Evolutionary conservation across 1,140 invertebrate genomes (phyloP), one percentile per base, ranked within the genome.

Genomic region (Trichoplusia ni): DNA sequence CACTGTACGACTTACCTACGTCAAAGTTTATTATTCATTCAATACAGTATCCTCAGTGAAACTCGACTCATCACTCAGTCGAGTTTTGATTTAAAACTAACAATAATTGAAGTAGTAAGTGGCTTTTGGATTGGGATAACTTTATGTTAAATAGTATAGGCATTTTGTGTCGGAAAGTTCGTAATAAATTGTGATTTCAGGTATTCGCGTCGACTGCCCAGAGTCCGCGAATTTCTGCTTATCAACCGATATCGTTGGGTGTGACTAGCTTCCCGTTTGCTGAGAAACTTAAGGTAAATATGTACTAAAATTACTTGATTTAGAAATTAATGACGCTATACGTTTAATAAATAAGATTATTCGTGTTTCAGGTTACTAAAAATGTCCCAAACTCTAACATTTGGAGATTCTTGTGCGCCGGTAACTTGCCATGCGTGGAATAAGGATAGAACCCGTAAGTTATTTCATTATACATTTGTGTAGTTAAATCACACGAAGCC

Each of bases 381-480:
- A 71, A 98, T 97, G 96, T 93, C 95, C 79, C 96, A 98, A 91
- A 94, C 94, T 60, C 93, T 96, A 81, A 97, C 94, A 79, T 98
- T 99, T 91, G 97, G 98, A 75, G 93, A 91, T 75, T 91, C 92
- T 77, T 93, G 98, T 67, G 95, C 95, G 61, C 96, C 98, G 18
- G 98, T 99, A 76, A 98, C 97, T 51, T 98, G 97, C 91, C 98
- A 99, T 92, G 96, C 98, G 37, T 99, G 97, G 96, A 99, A 99
- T 90, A 96, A 97, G 81, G 96, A 98, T 86, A 94, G 95, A 86
- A 95, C 94, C 73, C 95, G 98, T 99, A 94, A 95, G 95, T 87
- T 77, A 63, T 33, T 6, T 16, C 5, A 16, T 2, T 54, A 33
- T n/a, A n/a, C n/a, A n/a, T n/a, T n/a, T n/a, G n/a, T n/a, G n/a